phyloP scores from a whole-genome alignment of 1,140 invertebrate species.

The Heliothis virescens region DNA sequence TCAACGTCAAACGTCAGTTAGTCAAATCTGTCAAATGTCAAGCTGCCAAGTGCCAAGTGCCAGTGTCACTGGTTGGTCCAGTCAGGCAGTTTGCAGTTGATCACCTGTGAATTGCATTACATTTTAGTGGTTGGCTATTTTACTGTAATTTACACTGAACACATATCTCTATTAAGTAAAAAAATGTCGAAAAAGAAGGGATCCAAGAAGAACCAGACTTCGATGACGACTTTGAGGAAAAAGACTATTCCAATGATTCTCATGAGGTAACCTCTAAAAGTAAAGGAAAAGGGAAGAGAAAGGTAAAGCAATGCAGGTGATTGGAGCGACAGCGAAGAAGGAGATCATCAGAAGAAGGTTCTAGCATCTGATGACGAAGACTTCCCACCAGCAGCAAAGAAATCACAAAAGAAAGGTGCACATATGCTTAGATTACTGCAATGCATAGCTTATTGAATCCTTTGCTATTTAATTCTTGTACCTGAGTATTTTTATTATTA shows the following conservation, averaged over 20 bases:
- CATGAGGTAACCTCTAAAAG: slow-evolving; percentile 85
- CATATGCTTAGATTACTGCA: slow-evolving; percentile 1
- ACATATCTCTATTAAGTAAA: slow-evolving; percentile 36
- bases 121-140: slow-evolving; percentile 26
- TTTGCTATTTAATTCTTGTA: too few relatives aligned
- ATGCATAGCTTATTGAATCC: not conserved
- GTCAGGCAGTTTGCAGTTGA: not conserved
- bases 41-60: too few relatives aligned
- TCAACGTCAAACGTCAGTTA: not conserved
- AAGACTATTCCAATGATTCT: slow-evolving; percentile 69
- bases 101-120: not conserved
- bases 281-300: slow-evolving; percentile 84
- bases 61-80: not conserved
- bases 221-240: slow-evolving; percentile 87
- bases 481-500: too few relatives aligned
- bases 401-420: slow-evolving; percentile 86
- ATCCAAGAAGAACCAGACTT: slow-evolving; percentile 88
- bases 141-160: not conserved
- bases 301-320: slow-evolving; percentile 83
- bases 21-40: not conserved
- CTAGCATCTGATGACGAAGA: slow-evolving; percentile 84
- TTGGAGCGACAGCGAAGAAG: slow-evolving; percentile 85
- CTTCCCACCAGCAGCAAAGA: slow-evolving; percentile 78
- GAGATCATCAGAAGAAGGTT: slow-evolving; percentile 69
- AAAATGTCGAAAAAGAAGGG: slow-evolving; percentile 88